Conservation (phyloP, 2,113 vertebrate species). For the Stomatorhinus ivindoensis region DNA sequence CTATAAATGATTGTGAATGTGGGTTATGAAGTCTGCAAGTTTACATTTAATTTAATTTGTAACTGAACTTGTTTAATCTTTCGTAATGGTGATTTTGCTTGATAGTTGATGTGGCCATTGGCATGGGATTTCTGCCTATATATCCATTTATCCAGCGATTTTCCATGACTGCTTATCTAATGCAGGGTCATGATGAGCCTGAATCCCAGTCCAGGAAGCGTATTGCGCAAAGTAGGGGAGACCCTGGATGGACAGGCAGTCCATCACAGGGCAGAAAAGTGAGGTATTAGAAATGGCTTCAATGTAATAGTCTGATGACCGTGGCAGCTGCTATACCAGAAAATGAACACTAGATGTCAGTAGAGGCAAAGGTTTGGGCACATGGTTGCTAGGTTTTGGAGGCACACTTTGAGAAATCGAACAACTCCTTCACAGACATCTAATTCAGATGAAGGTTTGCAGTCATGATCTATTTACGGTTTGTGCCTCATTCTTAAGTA, state of each 20-base stretch:
- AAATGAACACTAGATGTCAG: conserved; percentile 42
- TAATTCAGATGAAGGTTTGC: neutral
- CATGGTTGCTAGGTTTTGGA: neutral
- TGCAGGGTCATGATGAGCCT: neutral
- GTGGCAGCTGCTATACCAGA: neutral
- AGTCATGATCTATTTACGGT: neutral
- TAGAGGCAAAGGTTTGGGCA: conserved; percentile 23
- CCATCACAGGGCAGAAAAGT: neutral
- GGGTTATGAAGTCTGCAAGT: neutral
- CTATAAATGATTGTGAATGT: neutral
- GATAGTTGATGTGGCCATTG: neutral
- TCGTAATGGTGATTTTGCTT: neutral
- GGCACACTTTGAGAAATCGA: neutral
- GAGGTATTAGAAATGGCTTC: neutral
- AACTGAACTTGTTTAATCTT: neutral
- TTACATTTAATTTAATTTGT: neutral
- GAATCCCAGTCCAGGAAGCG: neutral
- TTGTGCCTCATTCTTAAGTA: neutral
- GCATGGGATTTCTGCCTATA: neutral
- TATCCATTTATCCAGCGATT: neutral
- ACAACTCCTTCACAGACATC: neutral
- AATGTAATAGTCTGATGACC: neutral
- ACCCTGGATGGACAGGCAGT: neutral
- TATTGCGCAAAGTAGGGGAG: neutral
- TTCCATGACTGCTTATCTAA: neutral